Evolutionary conservation across 2,797 vertebrate genomes (phyloP), one percentile per base, ranked within the genome.

Genomic region (Hemibagrus guttatus): DNA sequence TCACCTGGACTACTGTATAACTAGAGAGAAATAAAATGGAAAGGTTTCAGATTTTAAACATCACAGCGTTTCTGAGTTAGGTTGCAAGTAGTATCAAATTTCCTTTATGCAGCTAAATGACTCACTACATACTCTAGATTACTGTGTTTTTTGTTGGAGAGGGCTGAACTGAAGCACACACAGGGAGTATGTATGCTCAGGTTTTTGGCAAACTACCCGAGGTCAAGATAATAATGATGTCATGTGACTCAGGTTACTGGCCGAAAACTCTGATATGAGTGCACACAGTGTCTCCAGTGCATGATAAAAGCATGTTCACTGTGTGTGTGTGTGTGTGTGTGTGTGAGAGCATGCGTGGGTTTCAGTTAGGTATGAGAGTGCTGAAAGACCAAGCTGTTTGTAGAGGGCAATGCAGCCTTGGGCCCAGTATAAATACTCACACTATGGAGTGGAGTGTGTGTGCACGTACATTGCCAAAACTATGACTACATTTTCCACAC

Each of bases 381-480:
- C 81, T 90, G 88, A 87, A 87, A 86, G 86, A 88, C 83, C 79
- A 72, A 88, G 71, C 85, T 92, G 88, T 89, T 88, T 90, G 83
- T 84, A 88, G 69, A 89, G 85, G 85, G 28, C 85, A 87, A 71
- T 76, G 58, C 64, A 72, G 76, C 21, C 21, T 8, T 84, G 86
- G 88, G 69, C 52, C 87, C n/a, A 88, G 89, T 90, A 79, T 71
- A 89, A 79, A 85, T 89, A 84, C 11, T 19, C 75, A 75, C 74
- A 87, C 63, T 49, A 83, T 72, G 54, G 78, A 54, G 68, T 74
- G 26, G 26, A 64, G 79, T 21, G 89, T 92, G 58, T 85, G 86
- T 75, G 64, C 31, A 23, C 81, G 46, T 58, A n/a, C 61, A 61
- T 23, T 64, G 63, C 28, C 59, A 83, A 69, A 54, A 71, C 23